Percentiles rank a stretch among this genome's conserved stretches.
phyloP scores from a whole-genome alignment of 1,140 invertebrate genomes.

The Oreohelix idahoensis region DNA sequence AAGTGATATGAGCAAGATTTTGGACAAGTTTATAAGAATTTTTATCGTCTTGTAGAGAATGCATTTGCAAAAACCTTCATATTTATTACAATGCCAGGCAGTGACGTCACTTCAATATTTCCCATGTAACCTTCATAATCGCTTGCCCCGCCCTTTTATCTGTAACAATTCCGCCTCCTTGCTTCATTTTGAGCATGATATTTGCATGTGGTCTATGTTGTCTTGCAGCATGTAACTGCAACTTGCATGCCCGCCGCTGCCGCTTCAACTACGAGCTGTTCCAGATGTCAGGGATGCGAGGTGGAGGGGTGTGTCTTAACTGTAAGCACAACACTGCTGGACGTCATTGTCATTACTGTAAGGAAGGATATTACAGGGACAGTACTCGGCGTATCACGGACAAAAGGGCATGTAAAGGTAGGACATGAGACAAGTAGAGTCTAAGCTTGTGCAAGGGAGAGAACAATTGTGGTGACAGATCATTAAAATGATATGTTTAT shows the following conservation, averaged over 20 bases:
- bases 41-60: no score
- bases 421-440: constrained; percentile 16
- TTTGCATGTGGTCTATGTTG: constrained; percentile 48
- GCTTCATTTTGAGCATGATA: background rate
- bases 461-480: no score
- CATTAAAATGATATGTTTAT: no score
- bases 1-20: no score
- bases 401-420: constrained; percentile 97
- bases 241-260: constrained; percentile 94
- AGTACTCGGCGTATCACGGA: constrained; percentile 93
- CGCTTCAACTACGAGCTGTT: constrained; percentile 99
- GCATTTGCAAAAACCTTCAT: no score
- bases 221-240: constrained; percentile 95
- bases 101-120: background rate
- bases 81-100: no score
- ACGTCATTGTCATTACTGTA: constrained; percentile 97
- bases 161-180: background rate
- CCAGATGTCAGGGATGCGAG: constrained; percentile 92
- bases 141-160: background rate
- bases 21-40: no score
- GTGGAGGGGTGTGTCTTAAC: constrained; percentile 95
- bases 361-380: constrained; percentile 96
- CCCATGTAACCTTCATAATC: background rate
- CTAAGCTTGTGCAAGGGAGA: background rate
- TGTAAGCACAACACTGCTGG: constrained; percentile 98